Evolutionary conservation across 2,888 invertebrate species (phyloP).

Genomic region (Drosophila infuscata): DNA sequence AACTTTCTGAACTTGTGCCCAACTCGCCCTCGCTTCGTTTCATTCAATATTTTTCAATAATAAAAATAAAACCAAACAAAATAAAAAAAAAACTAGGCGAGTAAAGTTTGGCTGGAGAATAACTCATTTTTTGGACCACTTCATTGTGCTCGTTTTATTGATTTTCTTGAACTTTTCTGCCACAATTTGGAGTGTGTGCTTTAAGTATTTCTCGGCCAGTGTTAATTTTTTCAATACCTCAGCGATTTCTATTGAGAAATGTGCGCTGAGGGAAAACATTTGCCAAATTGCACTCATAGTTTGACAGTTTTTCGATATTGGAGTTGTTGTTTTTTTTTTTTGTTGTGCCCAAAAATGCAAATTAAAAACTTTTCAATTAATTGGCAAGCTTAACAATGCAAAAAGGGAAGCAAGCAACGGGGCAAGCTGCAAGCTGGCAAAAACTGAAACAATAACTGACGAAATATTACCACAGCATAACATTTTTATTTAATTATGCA

Average conservation of each 20-base stretch:
- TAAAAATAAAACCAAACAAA: constrained; percentile 31
- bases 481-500: constrained; percentile 17
- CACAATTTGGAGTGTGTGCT: constrained; percentile 34
- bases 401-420: neutral
- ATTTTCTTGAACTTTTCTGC: constrained; percentile 44
- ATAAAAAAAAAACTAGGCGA: too few species aligned
- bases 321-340: neutral
- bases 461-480: constrained; percentile 29
- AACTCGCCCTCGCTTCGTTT: constrained; percentile 10
- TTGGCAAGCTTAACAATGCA: constrained; percentile 44
- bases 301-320: constrained; percentile 44
- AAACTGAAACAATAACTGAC: constrained; percentile 29
- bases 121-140: constrained; percentile 39
- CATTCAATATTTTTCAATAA: constrained; percentile 29
- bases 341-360: constrained; percentile 55
- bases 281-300: constrained; percentile 50
- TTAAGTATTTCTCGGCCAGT: constrained; percentile 33
- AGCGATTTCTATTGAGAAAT: constrained; percentile 39
- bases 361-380: constrained; percentile 57
- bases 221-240: constrained; percentile 45
- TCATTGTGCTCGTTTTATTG: constrained; percentile 53
- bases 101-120: constrained; percentile 13
- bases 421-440: neutral
- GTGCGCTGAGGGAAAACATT: constrained; percentile 45
- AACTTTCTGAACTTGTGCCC: constrained; percentile 45